These are phyloP conservation scores for Frankliniella fusca DNA, from an alignment of 2,888 invertebrate genomes.

Conservation along the genomic window DNA sequence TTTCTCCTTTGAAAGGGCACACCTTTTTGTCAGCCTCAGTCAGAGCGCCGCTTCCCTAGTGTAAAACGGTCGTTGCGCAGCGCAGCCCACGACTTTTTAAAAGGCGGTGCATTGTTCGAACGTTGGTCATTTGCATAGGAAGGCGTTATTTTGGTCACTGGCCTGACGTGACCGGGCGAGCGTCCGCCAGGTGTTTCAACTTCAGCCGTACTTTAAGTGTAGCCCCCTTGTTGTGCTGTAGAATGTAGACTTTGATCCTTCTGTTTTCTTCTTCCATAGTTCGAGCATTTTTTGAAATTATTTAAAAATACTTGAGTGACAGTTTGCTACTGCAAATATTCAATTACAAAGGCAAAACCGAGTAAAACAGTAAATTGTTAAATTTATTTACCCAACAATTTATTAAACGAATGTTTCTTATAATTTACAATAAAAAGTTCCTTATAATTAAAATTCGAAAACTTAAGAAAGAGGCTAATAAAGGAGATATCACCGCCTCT, in stretches of 20 bases:
- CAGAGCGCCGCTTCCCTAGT: background rate
- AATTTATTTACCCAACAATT: background rate
- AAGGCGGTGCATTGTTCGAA: slow-evolving; percentile 14
- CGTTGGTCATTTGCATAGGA: slow-evolving; percentile 7
- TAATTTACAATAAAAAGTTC: slow-evolving; percentile 9
- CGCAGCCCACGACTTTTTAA: slow-evolving; percentile 4
- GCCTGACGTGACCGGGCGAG: background rate
- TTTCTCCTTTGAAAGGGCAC: no score
- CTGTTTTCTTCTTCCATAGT: no score
- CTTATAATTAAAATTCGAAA: slow-evolving; percentile 4
- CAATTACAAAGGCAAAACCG: no score
- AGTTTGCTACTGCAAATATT: background rate
- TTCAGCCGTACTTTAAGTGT: no score
- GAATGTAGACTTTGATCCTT: no score
- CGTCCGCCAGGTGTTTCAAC: background rate
- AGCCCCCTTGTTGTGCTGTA: no score
- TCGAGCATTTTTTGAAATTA: background rate
- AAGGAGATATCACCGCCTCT: background rate
- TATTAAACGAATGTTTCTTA: background rate
- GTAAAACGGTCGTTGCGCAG: background rate
- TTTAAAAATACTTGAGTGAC: background rate
- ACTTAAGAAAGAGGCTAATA: background rate
- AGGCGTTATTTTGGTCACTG: slow-evolving; percentile 21
- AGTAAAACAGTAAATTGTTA: background rate
- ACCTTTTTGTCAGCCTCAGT: background rate